Percentiles rank a stretch among this genome's conserved stretches.
These are phyloP conservation scores for Simalia tracyae DNA, from an alignment of 2,797 vertebrate genomes.

Conservation along the genomic window DNA sequence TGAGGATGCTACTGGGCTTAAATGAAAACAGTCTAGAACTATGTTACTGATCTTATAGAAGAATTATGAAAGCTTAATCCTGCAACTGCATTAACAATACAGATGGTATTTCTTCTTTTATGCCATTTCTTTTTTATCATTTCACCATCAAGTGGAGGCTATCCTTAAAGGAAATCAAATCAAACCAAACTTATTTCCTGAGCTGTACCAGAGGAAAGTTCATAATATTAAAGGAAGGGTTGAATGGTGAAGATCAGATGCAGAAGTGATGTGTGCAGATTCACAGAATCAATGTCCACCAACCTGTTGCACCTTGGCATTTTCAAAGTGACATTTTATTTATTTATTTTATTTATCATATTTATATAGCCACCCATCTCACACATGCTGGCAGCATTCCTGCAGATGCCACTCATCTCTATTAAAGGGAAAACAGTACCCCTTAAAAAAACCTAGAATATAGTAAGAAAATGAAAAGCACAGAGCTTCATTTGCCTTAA, in stretches of 20 bases:
- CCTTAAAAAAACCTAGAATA: background rate
- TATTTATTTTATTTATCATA: background rate
- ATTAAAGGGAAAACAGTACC: accelerated
- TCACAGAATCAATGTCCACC: background rate
- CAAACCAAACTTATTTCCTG: background rate
- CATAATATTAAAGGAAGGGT: constrained; percentile 16
- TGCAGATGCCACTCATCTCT: background rate
- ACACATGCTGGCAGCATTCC: background rate
- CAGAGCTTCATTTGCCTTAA: background rate
- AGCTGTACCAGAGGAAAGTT: background rate
- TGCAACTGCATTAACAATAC: background rate
- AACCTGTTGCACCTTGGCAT: accelerated
- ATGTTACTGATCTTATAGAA: background rate
- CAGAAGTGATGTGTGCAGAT: accelerated
- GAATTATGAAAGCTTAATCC: background rate
- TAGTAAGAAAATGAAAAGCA: background rate
- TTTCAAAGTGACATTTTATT: background rate
- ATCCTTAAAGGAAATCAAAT: background rate
- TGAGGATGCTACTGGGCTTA: background rate
- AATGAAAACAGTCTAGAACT: background rate
- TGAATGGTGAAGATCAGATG: background rate
- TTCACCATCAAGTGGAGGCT: background rate
- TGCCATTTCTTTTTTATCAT: background rate
- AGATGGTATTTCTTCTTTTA: background rate
- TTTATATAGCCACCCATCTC: no score